These are phyloP conservation scores for Stegana nigrithorax DNA, from an alignment of 2,888 invertebrate species.

Conservation along the genomic window DNA sequence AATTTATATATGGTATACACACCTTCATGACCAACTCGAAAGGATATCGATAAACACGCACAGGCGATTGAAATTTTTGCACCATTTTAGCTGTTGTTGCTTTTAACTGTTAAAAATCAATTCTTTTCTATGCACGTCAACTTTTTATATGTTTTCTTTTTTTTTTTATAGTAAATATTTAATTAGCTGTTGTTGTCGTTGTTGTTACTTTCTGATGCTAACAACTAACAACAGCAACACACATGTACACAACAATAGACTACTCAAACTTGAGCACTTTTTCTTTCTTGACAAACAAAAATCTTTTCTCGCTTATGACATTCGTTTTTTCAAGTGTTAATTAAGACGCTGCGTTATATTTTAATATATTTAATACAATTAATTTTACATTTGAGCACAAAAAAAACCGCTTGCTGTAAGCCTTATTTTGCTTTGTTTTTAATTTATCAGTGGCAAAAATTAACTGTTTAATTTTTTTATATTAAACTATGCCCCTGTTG, in stretches of 20 bases:
- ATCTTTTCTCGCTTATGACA: too few relatives aligned
- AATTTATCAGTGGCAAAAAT: too few relatives aligned
- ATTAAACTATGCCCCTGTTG: too few relatives aligned
- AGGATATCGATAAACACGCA: constrained; percentile 93
- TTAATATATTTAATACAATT: too few relatives aligned
- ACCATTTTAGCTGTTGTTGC: constrained; percentile 76
- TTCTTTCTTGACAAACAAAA: not conserved
- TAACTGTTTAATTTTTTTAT: too few relatives aligned
- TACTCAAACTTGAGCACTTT: not conserved
- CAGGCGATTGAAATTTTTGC: constrained; percentile 94
- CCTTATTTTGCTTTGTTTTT: too few relatives aligned
- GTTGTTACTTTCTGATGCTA: not conserved
- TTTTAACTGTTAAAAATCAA: constrained; percentile 47
- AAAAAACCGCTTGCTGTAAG: too few relatives aligned
- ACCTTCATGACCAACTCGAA: constrained; percentile 97
- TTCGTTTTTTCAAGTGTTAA: too few relatives aligned
- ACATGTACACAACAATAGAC: too few relatives aligned
- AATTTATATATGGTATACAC: constrained; percentile 67
- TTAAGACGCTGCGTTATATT: too few relatives aligned
- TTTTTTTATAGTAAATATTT: not conserved
- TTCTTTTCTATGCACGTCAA: constrained; percentile 38
- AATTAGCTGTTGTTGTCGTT: not conserved
- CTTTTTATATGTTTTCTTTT: not conserved
- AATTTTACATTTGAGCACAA: too few relatives aligned
- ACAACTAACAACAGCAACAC: too few relatives aligned